Evolutionary conservation across 2,888 invertebrate species (phyloP).

Genomic region (Drosophila histrio): DNA sequence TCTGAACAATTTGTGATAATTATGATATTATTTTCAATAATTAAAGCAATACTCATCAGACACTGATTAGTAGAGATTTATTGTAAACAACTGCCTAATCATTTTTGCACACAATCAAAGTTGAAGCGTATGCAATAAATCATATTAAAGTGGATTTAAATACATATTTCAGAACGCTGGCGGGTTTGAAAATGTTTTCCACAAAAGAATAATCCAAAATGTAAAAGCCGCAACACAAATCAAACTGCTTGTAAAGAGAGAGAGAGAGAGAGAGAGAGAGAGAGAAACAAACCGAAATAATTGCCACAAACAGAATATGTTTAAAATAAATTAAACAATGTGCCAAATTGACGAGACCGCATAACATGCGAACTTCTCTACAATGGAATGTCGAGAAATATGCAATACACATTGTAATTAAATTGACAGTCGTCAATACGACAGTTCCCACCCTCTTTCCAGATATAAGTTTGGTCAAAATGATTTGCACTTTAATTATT

Average conservation of each 20-base stretch:
- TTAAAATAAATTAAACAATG: conserved; percentile 73
- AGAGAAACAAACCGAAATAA: conserved; percentile 40
- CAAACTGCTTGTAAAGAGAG: conserved; percentile 21
- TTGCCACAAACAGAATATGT: conserved; percentile 62
- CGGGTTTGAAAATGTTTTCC: background rate
- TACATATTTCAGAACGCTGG: background rate
- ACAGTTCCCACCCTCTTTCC: background rate
- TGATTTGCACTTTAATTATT: conserved; percentile 64
- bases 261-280: conserved; percentile 27
- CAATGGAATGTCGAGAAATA: conserved; percentile 27
- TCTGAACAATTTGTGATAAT: too few species aligned
- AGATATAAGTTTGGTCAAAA: conserved; percentile 22
- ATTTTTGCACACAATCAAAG: background rate
- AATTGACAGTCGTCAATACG: conserved; percentile 61
- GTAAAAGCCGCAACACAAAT: conserved; percentile 50
- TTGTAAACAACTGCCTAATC: background rate
- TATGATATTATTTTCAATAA: background rate
- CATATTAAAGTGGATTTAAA: background rate
- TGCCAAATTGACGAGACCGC: conserved; percentile 62
- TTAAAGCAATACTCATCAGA: background rate
- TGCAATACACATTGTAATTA: conserved; percentile 73
- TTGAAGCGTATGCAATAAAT: background rate
- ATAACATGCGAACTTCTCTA: conserved; percentile 49
- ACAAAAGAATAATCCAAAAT: conserved; percentile 17
- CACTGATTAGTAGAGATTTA: background rate